These are phyloP conservation scores for Sapayoa aenigma DNA, from an alignment of 2,113 vertebrate genomes.

Conservation along the genomic window DNA sequence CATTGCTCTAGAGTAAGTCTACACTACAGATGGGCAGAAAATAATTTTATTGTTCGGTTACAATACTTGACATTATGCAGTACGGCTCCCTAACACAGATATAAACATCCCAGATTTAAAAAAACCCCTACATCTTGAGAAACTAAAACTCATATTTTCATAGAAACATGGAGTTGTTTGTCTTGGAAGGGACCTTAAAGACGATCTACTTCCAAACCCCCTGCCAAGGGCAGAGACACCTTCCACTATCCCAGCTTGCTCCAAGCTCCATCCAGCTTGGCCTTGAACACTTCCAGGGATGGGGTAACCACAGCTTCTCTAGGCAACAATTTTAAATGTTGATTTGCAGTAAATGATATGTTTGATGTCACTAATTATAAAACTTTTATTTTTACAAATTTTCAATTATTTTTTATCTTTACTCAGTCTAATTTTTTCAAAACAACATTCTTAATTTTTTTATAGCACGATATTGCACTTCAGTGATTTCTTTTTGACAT, in stretches of 20 bases:
- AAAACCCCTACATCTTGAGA: accelerated
- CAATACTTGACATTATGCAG: not conserved
- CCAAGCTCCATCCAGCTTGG: not conserved
- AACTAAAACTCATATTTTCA: not conserved
- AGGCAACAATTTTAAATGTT: not conserved
- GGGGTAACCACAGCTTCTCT: not conserved
- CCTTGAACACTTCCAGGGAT: not conserved
- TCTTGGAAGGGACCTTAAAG: not conserved
- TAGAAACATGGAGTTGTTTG: not conserved
- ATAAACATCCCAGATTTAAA: not conserved
- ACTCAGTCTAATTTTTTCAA: not conserved
- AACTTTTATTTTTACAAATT: not conserved
- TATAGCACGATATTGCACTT: not conserved
- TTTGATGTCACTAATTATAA: not conserved
- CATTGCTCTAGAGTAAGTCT: not conserved
- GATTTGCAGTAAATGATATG: not conserved
- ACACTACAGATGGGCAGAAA: not conserved
- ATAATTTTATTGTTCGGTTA: not conserved
- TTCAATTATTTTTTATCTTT: not conserved
- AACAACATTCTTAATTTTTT: not conserved
- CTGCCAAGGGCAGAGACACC: not conserved
- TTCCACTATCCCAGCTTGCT: not conserved
- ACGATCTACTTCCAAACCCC: not conserved
- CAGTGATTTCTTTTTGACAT: not conserved
- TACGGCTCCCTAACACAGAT: not conserved